phyloP scores from a whole-genome alignment of 2,888 invertebrate species.

The Aspidapion aeneum region DNA sequence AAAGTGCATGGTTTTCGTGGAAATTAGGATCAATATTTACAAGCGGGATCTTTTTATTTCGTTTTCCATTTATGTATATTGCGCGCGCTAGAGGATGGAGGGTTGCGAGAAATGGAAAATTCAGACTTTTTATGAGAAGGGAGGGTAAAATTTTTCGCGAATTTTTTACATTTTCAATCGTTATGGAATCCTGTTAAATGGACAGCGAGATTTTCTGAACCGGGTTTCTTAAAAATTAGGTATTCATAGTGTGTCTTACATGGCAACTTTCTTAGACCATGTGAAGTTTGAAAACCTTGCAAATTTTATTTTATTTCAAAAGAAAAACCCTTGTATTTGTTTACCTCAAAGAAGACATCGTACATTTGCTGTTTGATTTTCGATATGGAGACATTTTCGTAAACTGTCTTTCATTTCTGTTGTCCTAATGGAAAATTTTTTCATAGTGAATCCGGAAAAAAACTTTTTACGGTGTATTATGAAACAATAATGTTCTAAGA shows the following conservation, averaged over 20 bases:
- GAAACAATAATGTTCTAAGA: neutral
- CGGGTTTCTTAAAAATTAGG: neutral
- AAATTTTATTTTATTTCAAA: too few relatives aligned
- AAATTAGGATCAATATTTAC: too few relatives aligned
- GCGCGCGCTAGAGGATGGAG: neutral
- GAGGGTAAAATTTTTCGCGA: neutral
- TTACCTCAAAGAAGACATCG: neutral
- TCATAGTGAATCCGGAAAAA: neutral
- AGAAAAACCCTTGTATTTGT: neutral
- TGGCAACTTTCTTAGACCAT: neutral
- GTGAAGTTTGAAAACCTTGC: too few relatives aligned
- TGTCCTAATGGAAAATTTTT: neutral
- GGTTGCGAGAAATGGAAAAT: too few relatives aligned
- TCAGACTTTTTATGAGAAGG: neutral
- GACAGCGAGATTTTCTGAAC: conserved; percentile 6
- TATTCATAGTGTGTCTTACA: neutral
- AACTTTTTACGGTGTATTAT: neutral
- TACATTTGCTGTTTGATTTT: too few relatives aligned
- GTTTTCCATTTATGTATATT: too few relatives aligned
- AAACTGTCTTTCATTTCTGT: neutral
- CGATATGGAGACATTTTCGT: neutral
- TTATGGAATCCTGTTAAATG: conserved; percentile 13
- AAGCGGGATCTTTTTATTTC: too few relatives aligned
- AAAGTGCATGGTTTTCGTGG: too few relatives aligned
- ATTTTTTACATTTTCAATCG: conserved; percentile 4